Evolutionary conservation across 1,140 invertebrate species (phyloP), one percentile per base, ranked within the genome.

Genomic region (Heliothis subflexa): DNA sequence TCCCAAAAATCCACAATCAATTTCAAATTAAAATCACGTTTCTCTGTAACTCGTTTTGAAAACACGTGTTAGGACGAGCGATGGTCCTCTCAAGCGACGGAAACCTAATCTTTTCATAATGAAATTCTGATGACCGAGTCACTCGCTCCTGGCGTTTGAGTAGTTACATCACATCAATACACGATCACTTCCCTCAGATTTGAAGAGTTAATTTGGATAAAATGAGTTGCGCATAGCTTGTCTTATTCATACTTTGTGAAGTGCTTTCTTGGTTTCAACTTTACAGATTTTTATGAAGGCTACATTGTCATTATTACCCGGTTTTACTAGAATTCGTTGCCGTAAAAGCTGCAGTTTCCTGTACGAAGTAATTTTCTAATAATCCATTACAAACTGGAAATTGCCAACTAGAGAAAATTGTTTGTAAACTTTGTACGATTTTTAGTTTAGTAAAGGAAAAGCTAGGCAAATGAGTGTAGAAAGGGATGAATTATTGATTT

Each of bases 41-140:
- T 47, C 40, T 16, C 33, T 21, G 40, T 16, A 47, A 47, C 10
- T 13, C 16, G 16, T 66, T 16, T 16, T 9, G 40, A 16, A 62
- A 40, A 61, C 28, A 62, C 14, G 16, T 21, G 62, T 66, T 21
- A 14, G 33, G 21, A 54, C 9, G 54, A 64, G 40, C n/a, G 9
- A 47, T 18, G 40, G 33, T 16, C 18, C 9, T 45, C 3, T 12
- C 0, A 9, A 16, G 62, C 14, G 62, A 47, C 62, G 62, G 62
- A 47, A 21, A 66, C 62, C 62, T 66, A 66, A 66, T 66, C 62
- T 66, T 66, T 66, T 47, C 16, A 47, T 66, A 66, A 66, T 66
- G 62, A 66, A 66, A 66, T 66, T 66, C 62, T 66, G 62, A 66
- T 47, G 62, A 47, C 62, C 16, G 16, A 21, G 47, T 21, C 40